Conservation (phyloP, 2,888 invertebrate genomes). For the Patella caerulea region DNA sequence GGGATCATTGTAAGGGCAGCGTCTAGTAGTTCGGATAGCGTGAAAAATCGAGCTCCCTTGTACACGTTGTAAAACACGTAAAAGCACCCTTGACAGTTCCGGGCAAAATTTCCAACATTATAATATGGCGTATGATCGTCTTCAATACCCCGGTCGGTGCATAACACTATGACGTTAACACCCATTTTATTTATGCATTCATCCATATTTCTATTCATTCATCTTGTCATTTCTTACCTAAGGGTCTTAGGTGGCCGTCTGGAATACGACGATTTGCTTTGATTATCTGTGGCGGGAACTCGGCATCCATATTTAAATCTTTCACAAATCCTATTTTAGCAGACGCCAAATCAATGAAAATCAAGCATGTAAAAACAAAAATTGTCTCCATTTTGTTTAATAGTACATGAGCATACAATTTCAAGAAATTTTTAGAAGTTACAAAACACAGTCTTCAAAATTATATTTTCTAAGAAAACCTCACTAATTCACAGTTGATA, state of each 20-base stretch:
- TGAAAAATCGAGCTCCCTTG: too few species aligned
- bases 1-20: too few species aligned
- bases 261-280: conserved; percentile 49
- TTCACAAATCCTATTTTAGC: conserved; percentile 57
- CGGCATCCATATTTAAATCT: conserved; percentile 57
- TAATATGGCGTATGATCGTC: too few species aligned
- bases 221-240: conserved; percentile 52
- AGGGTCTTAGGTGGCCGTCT: conserved; percentile 65
- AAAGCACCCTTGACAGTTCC: too few species aligned
- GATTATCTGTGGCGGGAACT: conserved; percentile 58
- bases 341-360: not conserved
- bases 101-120: too few species aligned
- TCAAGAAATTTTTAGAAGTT: not conserved
- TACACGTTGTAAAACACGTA: too few species aligned
- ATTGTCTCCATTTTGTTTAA: conserved; percentile 8
- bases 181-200: too few species aligned
- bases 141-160: too few species aligned
- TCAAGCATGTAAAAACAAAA: not conserved
- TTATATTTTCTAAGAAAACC: not conserved
- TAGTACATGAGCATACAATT: not conserved
- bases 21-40: too few species aligned
- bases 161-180: too few species aligned
- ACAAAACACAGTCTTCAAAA: not conserved
- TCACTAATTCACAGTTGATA: not conserved
- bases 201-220: too few species aligned